phyloP scores from a whole-genome alignment of 2,888 invertebrate species.

The Brachyptera risi region DNA sequence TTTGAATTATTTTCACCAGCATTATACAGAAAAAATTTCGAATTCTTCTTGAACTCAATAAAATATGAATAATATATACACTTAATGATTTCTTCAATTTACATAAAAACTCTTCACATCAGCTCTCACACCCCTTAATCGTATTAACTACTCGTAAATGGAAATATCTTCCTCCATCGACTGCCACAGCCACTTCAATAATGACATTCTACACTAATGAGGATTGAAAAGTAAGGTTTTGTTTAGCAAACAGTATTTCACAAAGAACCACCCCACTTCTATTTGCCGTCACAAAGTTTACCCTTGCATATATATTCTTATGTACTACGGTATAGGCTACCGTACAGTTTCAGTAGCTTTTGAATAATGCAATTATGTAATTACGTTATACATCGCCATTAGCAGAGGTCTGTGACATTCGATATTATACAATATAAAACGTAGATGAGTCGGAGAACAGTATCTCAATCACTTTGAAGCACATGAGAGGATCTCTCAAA shows the following conservation, averaged over 20 bases:
- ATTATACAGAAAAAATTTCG: not conserved
- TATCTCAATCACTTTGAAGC: not conserved
- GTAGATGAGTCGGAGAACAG: not conserved
- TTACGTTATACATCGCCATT: not conserved
- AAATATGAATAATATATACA: conserved; percentile 5
- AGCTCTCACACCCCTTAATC: not conserved
- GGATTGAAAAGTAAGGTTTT: not conserved
- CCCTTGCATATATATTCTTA: not conserved
- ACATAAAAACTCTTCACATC: conserved; percentile 10
- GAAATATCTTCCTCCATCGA: not conserved
- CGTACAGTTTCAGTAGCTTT: not conserved
- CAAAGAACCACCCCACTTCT: not conserved
- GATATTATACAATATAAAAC: not conserved
- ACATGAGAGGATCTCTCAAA: not conserved
- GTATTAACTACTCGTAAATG: not conserved
- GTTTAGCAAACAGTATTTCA: not conserved
- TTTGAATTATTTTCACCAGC: not conserved
- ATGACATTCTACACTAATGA: not conserved
- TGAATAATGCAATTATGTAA: not conserved
- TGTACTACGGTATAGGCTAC: too few relatives aligned
- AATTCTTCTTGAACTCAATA: conserved; percentile 1
- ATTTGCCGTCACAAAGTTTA: not conserved
- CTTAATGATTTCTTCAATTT: conserved; percentile 6
- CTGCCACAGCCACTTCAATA: not conserved
- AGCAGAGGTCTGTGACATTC: not conserved